Evolutionary conservation across 2,888 invertebrate species (phyloP).

Genomic region (Agrochola litura): DNA sequence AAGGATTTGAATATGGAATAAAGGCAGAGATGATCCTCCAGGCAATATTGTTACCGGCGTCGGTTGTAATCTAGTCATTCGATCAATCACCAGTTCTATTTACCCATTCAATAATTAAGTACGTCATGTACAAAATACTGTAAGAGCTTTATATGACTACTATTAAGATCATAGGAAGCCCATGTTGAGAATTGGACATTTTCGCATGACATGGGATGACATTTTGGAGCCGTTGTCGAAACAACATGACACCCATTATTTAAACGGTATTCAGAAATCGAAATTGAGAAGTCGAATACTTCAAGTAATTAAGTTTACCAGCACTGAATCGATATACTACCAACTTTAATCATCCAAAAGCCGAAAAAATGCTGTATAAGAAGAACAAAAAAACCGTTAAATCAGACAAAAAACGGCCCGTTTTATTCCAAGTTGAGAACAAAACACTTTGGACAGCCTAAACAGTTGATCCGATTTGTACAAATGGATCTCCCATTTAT

Average conservation of each 20-base stretch:
- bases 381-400: constrained; percentile 13
- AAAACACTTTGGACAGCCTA: constrained; percentile 53
- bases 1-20: background rate
- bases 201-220: constrained; percentile 26
- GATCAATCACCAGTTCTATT: background rate
- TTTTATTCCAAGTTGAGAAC: constrained; percentile 46
- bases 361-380: constrained; percentile 15
- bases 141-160: background rate
- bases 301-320: background rate
- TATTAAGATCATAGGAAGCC: background rate
- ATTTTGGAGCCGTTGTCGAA: constrained; percentile 13
- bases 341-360: constrained; percentile 1
- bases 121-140: background rate
- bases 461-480: constrained; percentile 62
- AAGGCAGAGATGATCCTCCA: background rate
- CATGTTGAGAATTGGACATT: constrained; percentile 2
- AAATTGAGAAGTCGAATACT: background rate
- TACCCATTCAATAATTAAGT: background rate
- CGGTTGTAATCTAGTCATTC: background rate
- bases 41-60: background rate
- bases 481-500: constrained; percentile 64
- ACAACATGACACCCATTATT: constrained; percentile 2
- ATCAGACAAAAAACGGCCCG: constrained; percentile 27
- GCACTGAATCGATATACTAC: background rate
- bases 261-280: background rate